Base-by-base conservation (phyloP, 2,888 invertebrate genomes). In the Drosophila putrida region DNA sequence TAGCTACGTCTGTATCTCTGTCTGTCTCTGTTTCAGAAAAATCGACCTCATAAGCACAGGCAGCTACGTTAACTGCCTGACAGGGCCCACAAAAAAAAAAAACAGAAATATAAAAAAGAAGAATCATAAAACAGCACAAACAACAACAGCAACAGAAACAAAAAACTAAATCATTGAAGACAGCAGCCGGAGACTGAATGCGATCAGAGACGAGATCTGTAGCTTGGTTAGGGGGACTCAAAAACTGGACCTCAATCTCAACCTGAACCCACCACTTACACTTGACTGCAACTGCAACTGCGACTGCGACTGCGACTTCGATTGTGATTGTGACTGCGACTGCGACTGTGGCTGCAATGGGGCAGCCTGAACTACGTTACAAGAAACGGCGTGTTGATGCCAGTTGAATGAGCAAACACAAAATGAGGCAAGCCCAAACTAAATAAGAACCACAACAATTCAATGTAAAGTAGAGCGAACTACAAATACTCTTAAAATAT, bases 381-480 rank as follows among this genome's bases (percentile, higher is more conserved):
- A 78, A 76, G 62, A 84, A 82, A 82, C 82, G 79, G 82, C 77
- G 82, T 82, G 87, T 82, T 82, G 82, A 82, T 87, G 82, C 82
- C 58, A 87, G 71, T 82, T 82, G 87, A 87, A 87, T 82, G 87
- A 84, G 71, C 74, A 74, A 76, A 75, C 75, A 75, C 41, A 55
- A 66, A 64, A 54, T 39, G 60, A 64, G 71, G 49, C 31, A 47
- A 41, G 46, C 61, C 27, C 50, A 31, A 54, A 38, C 13, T 15
- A 0, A 25, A n/a, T 43, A 47, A 38, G 10, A 27, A 60, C 3
- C 39, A 6, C 8, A 33, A 13, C 6, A 36, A 9, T 15, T 20
- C 8, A 6, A 2, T 6, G 20, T 3, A 11, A 0, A 8, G 11
- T 0, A 15, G 44, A n/a, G n/a, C 67, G 59, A 39, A 2, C 10